Evolutionary conservation across 1,140 invertebrate species (phyloP), one percentile per base, ranked within the genome.

Genomic region (Aethina tumida): DNA sequence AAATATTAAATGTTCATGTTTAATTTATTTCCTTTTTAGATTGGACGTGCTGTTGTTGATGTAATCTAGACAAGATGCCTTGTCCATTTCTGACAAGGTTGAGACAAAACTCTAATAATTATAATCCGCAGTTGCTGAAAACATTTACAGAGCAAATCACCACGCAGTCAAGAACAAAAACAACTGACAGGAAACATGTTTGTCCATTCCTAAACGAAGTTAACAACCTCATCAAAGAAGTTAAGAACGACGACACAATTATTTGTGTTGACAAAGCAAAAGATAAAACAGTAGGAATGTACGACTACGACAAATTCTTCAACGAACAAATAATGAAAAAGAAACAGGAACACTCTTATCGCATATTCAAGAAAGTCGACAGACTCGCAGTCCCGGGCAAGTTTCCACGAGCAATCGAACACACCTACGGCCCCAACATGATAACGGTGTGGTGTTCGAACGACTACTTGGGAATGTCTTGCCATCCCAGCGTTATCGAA

Each of bases 361-460:
- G 94, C 17, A 75, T 97, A 22, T 99, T 99, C 62, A 92, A 93
- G 55, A 95, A 95, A 56, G 93, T 97, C 0, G 88, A 88, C 56
- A 78, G 93, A 1, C 62, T 87, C 34, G 91, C 89, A 3, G 71
- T 78, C 2, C 73, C 83, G 10, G 72, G 79, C 0, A 65, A 82
- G 26, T 96, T 97, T 62, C 93, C 93, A 5, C 66, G 70, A 41
- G 92, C 90, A 0, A 61, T 84, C 41, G 93, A 97, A 59, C 87
- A 86, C 54, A 77, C 77, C 0, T 76, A 73, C 55, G 75, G 77
- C 3, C 74, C 84, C 48, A 81, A 79, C 32, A 79, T 84, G 5
- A 90, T 97, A 27, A 94, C 87, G 4, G 92, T 98, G 15, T 98
- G 94, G 94, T 98, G 95, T 65, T 93, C 91, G 22, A 99, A 99